A percentile compares a stretch with the other conserved stretches of the same genome.
Conservation (phyloP, 2,113 vertebrate species). For the Triplophysa tibetana region DNA sequence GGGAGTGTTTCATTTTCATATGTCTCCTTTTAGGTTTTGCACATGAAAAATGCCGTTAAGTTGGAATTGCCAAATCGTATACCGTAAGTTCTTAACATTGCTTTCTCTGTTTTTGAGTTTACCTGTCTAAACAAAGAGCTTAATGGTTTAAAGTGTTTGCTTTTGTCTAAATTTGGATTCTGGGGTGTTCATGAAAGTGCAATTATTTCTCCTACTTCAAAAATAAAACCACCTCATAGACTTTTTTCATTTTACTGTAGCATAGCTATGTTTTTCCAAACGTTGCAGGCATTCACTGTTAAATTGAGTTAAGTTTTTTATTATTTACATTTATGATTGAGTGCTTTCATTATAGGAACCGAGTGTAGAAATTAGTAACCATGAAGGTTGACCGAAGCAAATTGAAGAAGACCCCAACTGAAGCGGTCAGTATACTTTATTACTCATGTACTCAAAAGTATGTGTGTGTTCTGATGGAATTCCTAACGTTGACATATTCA, state of each 20-base stretch:
- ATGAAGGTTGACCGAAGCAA: constrained; percentile 98
- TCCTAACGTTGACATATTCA: not conserved
- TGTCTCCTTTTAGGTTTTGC: constrained; percentile 64
- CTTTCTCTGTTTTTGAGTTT: not conserved
- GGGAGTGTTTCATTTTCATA: not conserved
- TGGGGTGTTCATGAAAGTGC: not conserved
- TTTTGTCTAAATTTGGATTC: not conserved
- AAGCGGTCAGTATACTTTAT: constrained; percentile 83
- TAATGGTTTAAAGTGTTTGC: not conserved
- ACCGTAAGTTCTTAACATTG: constrained; percentile 65
- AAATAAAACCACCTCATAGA: not conserved
- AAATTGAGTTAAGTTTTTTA: not conserved
- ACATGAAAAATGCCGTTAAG: constrained; percentile 74
- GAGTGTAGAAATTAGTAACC: constrained; percentile 77
- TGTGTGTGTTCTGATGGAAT: not conserved
- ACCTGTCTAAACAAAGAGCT: not conserved
- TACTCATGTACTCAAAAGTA: not conserved
- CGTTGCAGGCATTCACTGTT: not conserved
- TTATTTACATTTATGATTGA: not conserved
- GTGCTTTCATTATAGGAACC: constrained; percentile 66
- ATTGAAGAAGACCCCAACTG: constrained; percentile 94
- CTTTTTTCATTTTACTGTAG: not conserved
- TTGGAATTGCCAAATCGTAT: constrained; percentile 71
- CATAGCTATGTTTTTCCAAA: not conserved
- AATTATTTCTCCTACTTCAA: not conserved